phyloP scores from a whole-genome alignment of 2,797 vertebrate species.

The Pseudocheirus occidentalis region DNA sequence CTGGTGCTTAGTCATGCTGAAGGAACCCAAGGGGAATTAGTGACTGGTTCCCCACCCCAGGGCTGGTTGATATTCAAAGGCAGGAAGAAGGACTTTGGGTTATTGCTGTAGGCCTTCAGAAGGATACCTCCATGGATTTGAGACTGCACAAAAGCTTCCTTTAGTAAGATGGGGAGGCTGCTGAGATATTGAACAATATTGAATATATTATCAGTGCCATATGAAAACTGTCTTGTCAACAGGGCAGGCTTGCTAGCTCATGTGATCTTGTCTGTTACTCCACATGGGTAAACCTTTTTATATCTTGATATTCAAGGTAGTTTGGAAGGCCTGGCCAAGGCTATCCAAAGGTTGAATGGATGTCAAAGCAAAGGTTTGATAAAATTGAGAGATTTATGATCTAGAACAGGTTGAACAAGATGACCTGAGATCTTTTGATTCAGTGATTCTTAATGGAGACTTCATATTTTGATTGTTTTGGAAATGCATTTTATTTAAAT shows the following conservation, averaged over 20 bases:
- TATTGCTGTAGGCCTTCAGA: not conserved
- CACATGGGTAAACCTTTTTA: not conserved
- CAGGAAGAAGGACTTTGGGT: not conserved
- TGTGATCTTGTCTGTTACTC: not conserved
- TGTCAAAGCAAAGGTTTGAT: not conserved
- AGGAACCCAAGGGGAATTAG: not conserved
- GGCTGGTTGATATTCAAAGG: not conserved
- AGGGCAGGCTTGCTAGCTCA: not conserved
- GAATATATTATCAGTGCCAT: not conserved
- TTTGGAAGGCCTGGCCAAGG: not conserved
- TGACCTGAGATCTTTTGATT: not conserved
- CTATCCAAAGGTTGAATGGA: no score
- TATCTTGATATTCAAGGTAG: not conserved
- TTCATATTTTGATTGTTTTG: conserved; percentile 60
- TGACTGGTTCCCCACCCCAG: not conserved
- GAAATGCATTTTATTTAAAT: conserved; percentile 48
- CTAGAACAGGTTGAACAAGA: not conserved
- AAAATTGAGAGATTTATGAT: not conserved
- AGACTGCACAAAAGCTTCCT: no score
- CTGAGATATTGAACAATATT: not conserved
- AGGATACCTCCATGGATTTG: no score
- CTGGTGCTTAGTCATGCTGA: not conserved
- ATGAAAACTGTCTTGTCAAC: not conserved
- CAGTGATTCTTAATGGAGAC: not conserved
- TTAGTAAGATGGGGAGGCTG: not conserved